These are phyloP conservation scores for Dynastes maya DNA, from an alignment of 2,888 invertebrate genomes.

Conservation along the genomic window DNA sequence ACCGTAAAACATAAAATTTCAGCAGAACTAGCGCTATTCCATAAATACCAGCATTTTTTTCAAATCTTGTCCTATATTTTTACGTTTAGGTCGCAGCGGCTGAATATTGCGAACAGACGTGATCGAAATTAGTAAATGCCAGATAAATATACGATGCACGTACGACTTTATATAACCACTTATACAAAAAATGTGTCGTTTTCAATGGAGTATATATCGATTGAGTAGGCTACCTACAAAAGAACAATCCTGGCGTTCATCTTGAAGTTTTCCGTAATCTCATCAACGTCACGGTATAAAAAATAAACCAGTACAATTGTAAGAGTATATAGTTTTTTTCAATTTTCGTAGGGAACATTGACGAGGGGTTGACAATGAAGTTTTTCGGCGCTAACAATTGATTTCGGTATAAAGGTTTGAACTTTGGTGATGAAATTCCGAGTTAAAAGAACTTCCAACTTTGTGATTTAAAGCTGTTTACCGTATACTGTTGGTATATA, in stretches of 20 bases:
- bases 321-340: not conserved
- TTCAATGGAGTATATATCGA: not conserved
- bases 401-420: no score
- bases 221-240: not conserved
- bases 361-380: constrained; percentile 12
- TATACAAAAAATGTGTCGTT: not conserved
- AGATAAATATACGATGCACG: not conserved
- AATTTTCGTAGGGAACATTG: not conserved
- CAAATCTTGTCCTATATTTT: not conserved
- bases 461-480: no score
- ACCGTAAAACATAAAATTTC: not conserved
- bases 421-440: no score
- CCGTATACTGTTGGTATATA: no score
- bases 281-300: not conserved
- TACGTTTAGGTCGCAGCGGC: not conserved
- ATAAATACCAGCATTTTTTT: not conserved
- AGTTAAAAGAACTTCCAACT: no score
- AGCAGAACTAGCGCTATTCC: not conserved
- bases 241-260: no score
- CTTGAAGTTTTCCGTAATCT: no score
- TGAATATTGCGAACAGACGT: not conserved
- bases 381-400: no score
- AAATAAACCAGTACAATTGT: constrained; percentile 2
- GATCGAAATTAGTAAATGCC: not conserved
- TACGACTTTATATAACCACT: not conserved